Percentiles rank a stretch among this genome's conserved stretches.
These are phyloP conservation scores for Gopherus flavomarginatus DNA, from an alignment of 2,113 vertebrate genomes.

Conservation along the genomic window DNA sequence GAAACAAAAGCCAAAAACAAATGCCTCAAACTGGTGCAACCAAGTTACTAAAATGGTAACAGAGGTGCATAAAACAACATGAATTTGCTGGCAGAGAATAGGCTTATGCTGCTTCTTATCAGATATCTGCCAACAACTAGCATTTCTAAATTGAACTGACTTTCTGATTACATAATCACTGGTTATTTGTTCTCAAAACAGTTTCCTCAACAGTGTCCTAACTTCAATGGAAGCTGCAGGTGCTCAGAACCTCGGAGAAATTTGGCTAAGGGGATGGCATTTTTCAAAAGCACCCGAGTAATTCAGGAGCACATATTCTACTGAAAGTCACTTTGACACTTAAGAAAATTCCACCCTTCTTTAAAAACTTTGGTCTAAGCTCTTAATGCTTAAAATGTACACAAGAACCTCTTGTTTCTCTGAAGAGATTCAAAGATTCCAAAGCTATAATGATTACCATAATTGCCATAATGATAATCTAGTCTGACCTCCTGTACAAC, in stretches of 20 bases:
- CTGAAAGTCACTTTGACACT: neutral
- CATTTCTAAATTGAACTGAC: neutral
- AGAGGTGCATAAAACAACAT: neutral
- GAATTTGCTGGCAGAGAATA: rapidly evolving
- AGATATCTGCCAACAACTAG: neutral
- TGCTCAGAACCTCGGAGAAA: neutral
- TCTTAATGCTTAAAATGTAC: neutral
- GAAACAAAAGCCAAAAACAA: neutral
- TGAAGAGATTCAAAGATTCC: neutral
- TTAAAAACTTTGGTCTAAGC: neutral
- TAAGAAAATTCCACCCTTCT: neutral
- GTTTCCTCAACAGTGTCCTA: neutral
- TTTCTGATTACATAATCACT: neutral
- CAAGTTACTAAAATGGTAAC: neutral
- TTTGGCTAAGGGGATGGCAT: neutral
- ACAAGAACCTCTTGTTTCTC: rapidly evolving
- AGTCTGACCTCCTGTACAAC: too few species aligned
- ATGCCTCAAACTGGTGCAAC: neutral
- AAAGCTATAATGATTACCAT: neutral
- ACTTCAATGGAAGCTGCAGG: neutral
- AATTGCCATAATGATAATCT: too few species aligned
- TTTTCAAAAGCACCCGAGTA: neutral
- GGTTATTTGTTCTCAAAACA: neutral
- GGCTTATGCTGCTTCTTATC: neutral
- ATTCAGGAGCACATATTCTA: neutral